Base-by-base conservation (phyloP, 2,797 vertebrate species). In the Sternarchorhynchus goeldii region DNA sequence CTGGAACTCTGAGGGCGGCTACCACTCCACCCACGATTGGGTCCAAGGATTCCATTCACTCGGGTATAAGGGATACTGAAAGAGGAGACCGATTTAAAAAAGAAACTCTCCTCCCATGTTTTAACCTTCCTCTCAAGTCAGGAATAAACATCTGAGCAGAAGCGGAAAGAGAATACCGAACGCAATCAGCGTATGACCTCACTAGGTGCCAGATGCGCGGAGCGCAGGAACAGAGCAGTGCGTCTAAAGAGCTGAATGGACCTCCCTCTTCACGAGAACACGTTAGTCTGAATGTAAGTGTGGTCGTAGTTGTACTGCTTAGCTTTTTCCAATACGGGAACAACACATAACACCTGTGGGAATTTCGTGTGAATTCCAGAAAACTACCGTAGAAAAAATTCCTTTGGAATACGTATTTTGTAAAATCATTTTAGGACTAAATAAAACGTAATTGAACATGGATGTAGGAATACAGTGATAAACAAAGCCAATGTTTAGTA, bases 1-100 rank as follows among this genome's bases (percentile, higher is more conserved):
- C 45, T 12, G 45, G 45, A 74, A 68, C 67, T 72, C 25, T 53
- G 55, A 10, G 3, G 50, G 45, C 34, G 60, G 21, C 25, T 34
- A 25, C 25, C 63, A 59, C 25, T 20, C 77, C 29, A 59, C 39
- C 39, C 56, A 2, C 55, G 78, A 20, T 41, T 31, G 31, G 39
- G 69, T 67, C 71, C 56, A 29, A 45, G 66, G 25, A 45, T 60
- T 36, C 58, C 6, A 39, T 65, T 76, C 55, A 20, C 69, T 79
- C 65, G 57, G 50, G 63, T 65, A 73, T 76, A 78, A 82, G 75
- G 65, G 72, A 75, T 56, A 66, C 57, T 62, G 77, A 80, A 71
- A 83, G 71, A 58, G 79, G 75, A 85, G 41, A 82, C 78, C 21
- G 66, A 34, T 68, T 74, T 58, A 70, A 67, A 59, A 50, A 50